Percentiles rank a stretch among this genome's conserved stretches.
phyloP scores from a whole-genome alignment of 2,888 invertebrate genomes.

The Octonoba sinensis region DNA sequence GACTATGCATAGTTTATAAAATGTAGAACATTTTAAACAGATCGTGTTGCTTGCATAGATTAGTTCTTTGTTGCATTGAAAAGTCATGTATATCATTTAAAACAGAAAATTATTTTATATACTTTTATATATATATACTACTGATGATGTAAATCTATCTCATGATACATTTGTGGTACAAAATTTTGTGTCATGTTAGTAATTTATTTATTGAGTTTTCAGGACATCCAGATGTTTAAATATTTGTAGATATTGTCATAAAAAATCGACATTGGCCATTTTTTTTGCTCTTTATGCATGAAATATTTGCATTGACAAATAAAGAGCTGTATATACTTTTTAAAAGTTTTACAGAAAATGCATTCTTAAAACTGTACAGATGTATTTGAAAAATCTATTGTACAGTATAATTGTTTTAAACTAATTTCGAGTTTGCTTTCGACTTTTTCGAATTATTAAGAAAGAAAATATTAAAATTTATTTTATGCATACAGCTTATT shows the following conservation, averaged over 20 bases:
- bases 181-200: constrained; percentile 13
- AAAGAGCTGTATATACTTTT: constrained; percentile 16
- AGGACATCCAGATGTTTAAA: constrained; percentile 2
- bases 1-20: too few species aligned
- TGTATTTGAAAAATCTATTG: constrained; percentile 18
- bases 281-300: constrained; percentile 5
- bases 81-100: constrained; percentile 14
- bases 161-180: constrained; percentile 10
- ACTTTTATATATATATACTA: constrained; percentile 19
- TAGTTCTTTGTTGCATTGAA: background rate
- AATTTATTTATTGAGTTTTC: constrained; percentile 15
- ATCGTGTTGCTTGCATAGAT: constrained; percentile 15
- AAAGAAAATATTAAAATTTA: too few species aligned
- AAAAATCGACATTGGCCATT: constrained; percentile 2
- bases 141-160: constrained; percentile 3
- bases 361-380: constrained; percentile 11
- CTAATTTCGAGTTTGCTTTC: background rate
- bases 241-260: constrained; percentile 16
- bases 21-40: background rate
- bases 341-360: constrained; percentile 1
- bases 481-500: too few species aligned
- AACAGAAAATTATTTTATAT: constrained; percentile 25
- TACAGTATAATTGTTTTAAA: constrained; percentile 16
- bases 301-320: background rate
- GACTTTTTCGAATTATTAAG: background rate